Base-by-base conservation (phyloP, 30 jellyfish, hydroid and myxozoan genomes). In the Chironex yamaguchii region DNA sequence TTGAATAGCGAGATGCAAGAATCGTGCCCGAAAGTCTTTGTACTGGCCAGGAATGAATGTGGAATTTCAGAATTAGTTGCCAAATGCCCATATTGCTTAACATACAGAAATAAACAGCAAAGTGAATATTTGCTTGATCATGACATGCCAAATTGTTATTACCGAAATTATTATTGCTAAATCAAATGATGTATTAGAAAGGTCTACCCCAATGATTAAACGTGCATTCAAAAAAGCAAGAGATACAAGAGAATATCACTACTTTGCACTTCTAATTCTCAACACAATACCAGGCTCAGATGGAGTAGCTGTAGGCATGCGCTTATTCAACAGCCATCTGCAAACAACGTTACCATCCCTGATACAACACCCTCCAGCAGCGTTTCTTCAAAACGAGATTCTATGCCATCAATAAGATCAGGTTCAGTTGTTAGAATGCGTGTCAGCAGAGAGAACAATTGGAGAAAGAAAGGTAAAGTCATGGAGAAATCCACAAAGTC, bases 41-140 rank as follows among this genome's bases (percentile, higher is more conserved):
- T 80, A 65, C 86, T 80, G 91, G 91, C 84, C 91, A 80, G 87
- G 73, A 30, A 80, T 80, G 58, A 80, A 80, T 17, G 85, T 74
- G 6, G 85, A 80, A 63, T 34, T 80, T 0, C 73, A 62, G 85
- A 80, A 0, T 34, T 80, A 34, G 72, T 66, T 36, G 73, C 84
- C 71, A 29, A 54, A 33, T 80, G 84, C 64, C 12, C 84, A 0
- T 24, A 29, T 31, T 80, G 91, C 87, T 70, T 21, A 36, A 36
- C 51, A 66, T 62, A 32, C 73, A 32, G 85, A 63, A 80, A 80
- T 20, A 34, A 66, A 31, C 91, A 80, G 53, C 91, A 66, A 67
- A 36, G 80, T 26, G 93, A 67, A 48, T 33, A 25, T 32, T 64
- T 6, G 88, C 14, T 76, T 6, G 82, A 33, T 34, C 93, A 70